Base-by-base conservation (phyloP, 2,113 vertebrate genomes). In the Stegastes partitus region DNA sequence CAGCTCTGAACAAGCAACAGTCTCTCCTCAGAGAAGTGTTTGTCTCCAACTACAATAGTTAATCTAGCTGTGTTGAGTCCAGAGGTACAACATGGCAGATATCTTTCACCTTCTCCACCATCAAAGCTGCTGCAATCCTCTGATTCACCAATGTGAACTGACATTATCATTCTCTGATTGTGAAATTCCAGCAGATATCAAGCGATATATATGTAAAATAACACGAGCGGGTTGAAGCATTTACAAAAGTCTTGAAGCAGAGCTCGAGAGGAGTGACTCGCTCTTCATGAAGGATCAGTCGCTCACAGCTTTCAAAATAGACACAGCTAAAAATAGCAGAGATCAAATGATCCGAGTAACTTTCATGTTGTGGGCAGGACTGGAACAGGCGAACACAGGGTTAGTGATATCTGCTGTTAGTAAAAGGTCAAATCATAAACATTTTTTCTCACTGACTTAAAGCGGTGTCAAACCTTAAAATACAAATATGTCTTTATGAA, bases 11-110 rank as follows among this genome's bases (percentile, higher is more conserved):
- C 89, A 56, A 98, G 90, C 59, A 96, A 44, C 5, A 50, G 56
- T 77, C 92, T 96, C 45, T 97, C 96, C 14, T 95, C 95, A 0
- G 83, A 90, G 85, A 98, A 98, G 0, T 77, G 88, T 18, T 91
- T 87, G 31, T 91, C 94, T 68, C 93, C 96, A 55, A 98, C 94
- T 34, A 93, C 87, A 28, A 98, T 89, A 6, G 87, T 74, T 65
- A 97, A 83, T 0, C 69, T 64, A 19, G 80, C 86, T 0, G 69
- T 47, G 10, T 9, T n/a, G 0, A 68, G n/a, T 19, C 37, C 70
- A 16, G 82, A 23, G 16, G 50, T 11, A 25, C 26, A 10, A 51
- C 59, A 12, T 12, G 65, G 15, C 54, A 47, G 61, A 74, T 21
- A 5, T 9, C 18, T 15, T 54, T 67, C 51, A 12, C 3, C 16